A percentile compares a stretch with the other conserved stretches of the same genome.
Evolutionary conservation across 2,888 invertebrate species (phyloP).

Genomic region (Lacanobia wlatinum): DNA sequence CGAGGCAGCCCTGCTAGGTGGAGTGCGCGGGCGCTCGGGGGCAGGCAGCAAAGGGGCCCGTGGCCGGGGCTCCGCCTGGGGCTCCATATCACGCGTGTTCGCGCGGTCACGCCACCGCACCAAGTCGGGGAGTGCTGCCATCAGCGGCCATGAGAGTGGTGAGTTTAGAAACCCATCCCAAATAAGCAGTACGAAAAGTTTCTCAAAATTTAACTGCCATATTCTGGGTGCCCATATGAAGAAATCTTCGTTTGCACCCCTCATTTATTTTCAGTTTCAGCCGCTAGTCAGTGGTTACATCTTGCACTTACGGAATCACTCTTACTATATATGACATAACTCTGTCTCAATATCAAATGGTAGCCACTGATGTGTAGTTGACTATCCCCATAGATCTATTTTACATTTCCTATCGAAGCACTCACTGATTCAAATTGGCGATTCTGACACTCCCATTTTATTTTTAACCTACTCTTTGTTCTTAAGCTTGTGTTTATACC

Average conservation of each 20-base stretch:
- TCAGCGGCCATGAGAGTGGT: conserved; percentile 93
- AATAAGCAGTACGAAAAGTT: not conserved
- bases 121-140: conserved; percentile 92
- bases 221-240: not conserved
- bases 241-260: not conserved
- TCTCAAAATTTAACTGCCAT: not conserved
- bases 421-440: not conserved
- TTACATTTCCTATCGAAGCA: not conserved
- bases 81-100: conserved; percentile 97
- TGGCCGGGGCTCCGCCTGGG: conserved; percentile 96
- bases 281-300: not conserved
- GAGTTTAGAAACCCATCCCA: conserved; percentile 61
- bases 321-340: not conserved
- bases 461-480: not conserved
- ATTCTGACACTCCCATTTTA: not conserved
- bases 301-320: no score
- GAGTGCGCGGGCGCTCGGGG: conserved; percentile 84
- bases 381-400: no score
- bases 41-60: conserved; percentile 85
- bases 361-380: not conserved
- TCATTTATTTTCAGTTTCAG: not conserved
- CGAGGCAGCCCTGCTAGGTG: conserved; percentile 91
- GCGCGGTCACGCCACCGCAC: conserved; percentile 96
- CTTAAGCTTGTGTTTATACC: conserved; percentile 1
- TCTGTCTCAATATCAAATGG: not conserved